These are phyloP conservation scores for Sphaerophoria taeniata DNA, from an alignment of 2,888 invertebrate species.

Conservation along the genomic window DNA sequence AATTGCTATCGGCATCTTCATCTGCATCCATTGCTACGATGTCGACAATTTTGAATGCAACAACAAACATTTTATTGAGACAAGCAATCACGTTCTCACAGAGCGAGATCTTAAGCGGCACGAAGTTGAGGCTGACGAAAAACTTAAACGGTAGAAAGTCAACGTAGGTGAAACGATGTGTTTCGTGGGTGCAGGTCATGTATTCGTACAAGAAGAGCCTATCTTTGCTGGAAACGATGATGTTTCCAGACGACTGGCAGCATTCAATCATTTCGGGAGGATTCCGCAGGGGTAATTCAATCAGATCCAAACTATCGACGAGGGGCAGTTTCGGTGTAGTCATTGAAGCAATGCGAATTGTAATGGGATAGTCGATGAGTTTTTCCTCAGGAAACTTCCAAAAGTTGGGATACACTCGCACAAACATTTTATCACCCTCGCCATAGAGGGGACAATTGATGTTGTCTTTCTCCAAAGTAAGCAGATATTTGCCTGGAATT, in stretches of 20 bases:
- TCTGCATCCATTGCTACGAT: constrained; percentile 76
- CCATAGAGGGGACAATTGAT: constrained; percentile 81
- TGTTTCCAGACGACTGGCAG: constrained; percentile 84
- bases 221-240: constrained; percentile 80
- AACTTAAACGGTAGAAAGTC: constrained; percentile 88
- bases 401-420: constrained; percentile 90
- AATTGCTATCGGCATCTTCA: constrained; percentile 78
- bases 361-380: constrained; percentile 83
- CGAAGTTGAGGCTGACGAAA: constrained; percentile 86
- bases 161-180: constrained; percentile 86
- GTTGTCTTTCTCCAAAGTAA: constrained; percentile 81
- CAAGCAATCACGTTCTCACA: constrained; percentile 88
- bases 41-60: constrained; percentile 85
- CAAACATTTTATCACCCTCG: constrained; percentile 82
- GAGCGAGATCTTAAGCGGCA: constrained; percentile 85
- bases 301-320: constrained; percentile 88
- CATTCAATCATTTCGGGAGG: constrained; percentile 86
- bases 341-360: constrained; percentile 87
- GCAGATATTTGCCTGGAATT: constrained; percentile 79
- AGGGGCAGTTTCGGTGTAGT: constrained; percentile 88
- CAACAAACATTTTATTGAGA: constrained; percentile 85
- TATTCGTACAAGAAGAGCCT: constrained; percentile 85
- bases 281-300: constrained; percentile 87
- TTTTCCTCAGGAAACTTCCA: constrained; percentile 81
- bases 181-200: constrained; percentile 87